Evolutionary conservation across 2,888 invertebrate species (phyloP), one percentile per base, ranked within the genome.

Genomic region (Scaptodrosophila latifasciaeformis): DNA sequence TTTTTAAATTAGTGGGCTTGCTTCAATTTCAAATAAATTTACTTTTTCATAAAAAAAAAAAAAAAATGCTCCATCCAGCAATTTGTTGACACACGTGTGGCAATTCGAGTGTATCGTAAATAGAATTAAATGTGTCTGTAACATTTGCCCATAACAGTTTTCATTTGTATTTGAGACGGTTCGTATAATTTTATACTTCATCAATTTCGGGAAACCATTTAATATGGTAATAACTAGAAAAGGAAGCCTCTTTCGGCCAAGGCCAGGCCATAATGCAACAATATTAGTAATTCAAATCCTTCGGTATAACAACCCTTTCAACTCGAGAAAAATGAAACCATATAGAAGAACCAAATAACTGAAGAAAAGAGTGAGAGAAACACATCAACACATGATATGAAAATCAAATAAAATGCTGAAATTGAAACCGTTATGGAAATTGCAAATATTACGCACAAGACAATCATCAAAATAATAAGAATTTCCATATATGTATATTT

Each of bases 181-280:
- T 34, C 57, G 74, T 54, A 74, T 79, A 80, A 74, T 74, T 80
- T 70, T 56, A 62, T 67, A 65, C 72, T 77, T 62, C 60, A 80
- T 74, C 72, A 74, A 67, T 70, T 67, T 60, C 42, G 50, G 52
- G 64, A 21, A 65, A 67, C 55, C 80, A 80, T 77, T 80, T 70
- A 74, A 62, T 77, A 72, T 72, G 72, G 52, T 74, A 72, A 72
- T 72, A 64, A 27, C 18, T 45, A 27, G 30, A 45, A 49, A 56
- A 47, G 40, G 34, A 54, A 53, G 15, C 12, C 35, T 46, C 37
- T 29, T 5, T 3, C 30, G 46, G 15, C 49, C 50, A 44, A 24
- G 19, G 37, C 45, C 53, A n/a, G 29, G 44, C 17, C 30, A 27
- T 29, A 17, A 37, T 13, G 17, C n/a, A n/a, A 17, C 17, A 1